These are phyloP conservation scores for Drosophila burlai DNA, from an alignment of 1,140 invertebrate genomes.

Conservation along the genomic window DNA sequence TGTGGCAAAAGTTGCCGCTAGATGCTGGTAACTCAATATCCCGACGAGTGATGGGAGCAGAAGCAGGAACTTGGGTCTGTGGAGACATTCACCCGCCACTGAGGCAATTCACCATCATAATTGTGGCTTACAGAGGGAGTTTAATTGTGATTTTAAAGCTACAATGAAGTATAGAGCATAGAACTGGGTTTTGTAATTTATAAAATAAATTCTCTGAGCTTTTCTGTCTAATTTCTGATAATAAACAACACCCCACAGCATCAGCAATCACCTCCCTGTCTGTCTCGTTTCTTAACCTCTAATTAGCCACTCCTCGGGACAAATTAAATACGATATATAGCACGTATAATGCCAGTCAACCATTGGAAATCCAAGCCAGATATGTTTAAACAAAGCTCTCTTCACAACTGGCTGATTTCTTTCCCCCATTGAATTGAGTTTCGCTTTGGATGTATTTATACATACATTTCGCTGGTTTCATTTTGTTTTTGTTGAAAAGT, in stretches of 20 bases:
- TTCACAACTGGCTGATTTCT: slow-evolving; percentile 70
- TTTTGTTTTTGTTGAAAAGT: background rate
- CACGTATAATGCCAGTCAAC: slow-evolving; percentile 30
- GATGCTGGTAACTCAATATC: slow-evolving; percentile 40
- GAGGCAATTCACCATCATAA: slow-evolving; percentile 12
- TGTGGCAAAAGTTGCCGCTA: slow-evolving; percentile 31
- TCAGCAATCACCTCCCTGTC: slow-evolving; percentile 1
- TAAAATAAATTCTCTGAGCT: background rate
- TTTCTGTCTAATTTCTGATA: background rate
- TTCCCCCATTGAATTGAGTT: slow-evolving; percentile 59
- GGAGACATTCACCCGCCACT: background rate
- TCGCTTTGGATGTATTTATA: slow-evolving; percentile 24
- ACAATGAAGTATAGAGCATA: background rate
- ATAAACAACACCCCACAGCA: background rate
- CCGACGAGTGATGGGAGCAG: slow-evolving; percentile 19
- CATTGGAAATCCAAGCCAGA: slow-evolving; percentile 62
- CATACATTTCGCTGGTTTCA: slow-evolving; percentile 8
- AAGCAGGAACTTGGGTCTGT: slow-evolving; percentile 12
- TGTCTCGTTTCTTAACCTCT: slow-evolving; percentile 13
- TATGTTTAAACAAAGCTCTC: slow-evolving; percentile 47
- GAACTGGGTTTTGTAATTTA: background rate
- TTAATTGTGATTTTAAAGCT: background rate
- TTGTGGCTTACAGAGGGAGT: background rate
- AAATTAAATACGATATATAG: slow-evolving; percentile 23
- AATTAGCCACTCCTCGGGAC: slow-evolving; percentile 47